These are phyloP conservation scores for Enteromius thamalakanensis DNA, from an alignment of 2,797 vertebrate genomes.

Conservation along the genomic window DNA sequence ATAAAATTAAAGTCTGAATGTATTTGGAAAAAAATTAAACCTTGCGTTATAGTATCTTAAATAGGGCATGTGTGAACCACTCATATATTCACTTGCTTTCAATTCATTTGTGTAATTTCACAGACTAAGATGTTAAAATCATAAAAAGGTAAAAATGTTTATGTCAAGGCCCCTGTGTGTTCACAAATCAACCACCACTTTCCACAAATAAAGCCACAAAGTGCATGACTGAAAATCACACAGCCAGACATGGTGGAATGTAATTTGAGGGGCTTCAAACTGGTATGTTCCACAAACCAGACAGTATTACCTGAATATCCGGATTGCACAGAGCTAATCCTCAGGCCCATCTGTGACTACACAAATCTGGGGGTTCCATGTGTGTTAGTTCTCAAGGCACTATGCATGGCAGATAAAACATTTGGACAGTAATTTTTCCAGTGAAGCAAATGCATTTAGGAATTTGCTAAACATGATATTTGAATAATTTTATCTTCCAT, in stretches of 20 bases:
- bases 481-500: neutral
- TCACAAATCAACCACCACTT: neutral
- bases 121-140: conserved; percentile 8
- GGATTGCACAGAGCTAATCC: conserved; percentile 50
- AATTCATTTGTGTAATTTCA: conserved; percentile 41
- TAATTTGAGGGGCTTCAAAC: conserved; percentile 34
- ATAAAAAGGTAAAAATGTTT: neutral
- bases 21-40: neutral
- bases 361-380: conserved; percentile 34
- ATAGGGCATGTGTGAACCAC: conserved; percentile 26
- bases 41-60: conserved; percentile 2
- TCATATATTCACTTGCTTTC: conserved; percentile 30
- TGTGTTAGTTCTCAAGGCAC: neutral
- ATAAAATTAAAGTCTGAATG: neutral
- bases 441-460: neutral
- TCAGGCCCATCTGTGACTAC: conserved; percentile 42
- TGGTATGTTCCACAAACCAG: conserved; percentile 41
- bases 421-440: neutral
- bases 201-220: neutral
- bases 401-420: neutral
- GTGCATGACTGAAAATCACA: conserved; percentile 22
- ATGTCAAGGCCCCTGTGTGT: neutral
- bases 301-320: conserved; percentile 56
- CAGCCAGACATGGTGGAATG: conserved; percentile 39
- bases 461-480: neutral